Percentiles rank a stretch among this genome's conserved stretches.
These are phyloP conservation scores for Aphidius gifuensis DNA, from an alignment of 1,140 invertebrate genomes.

Conservation along the genomic window DNA sequence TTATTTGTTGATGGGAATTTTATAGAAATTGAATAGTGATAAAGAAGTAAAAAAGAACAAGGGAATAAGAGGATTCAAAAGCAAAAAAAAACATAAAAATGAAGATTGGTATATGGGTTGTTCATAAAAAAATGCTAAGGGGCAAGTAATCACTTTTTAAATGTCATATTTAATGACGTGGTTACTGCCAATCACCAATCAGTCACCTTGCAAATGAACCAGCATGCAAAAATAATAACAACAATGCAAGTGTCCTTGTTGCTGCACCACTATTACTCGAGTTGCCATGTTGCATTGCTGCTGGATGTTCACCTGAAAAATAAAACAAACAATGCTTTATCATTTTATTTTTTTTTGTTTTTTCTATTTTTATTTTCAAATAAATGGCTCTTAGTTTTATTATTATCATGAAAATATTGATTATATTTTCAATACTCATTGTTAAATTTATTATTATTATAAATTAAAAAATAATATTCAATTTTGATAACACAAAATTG, in stretches of 20 bases:
- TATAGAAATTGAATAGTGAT: no score
- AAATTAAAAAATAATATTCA: no score
- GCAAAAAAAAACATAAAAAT: no score
- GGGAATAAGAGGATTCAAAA: no score
- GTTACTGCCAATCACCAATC: conserved; percentile 32
- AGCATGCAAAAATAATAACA: conserved; percentile 44
- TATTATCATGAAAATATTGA: no score
- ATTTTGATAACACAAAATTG: no score
- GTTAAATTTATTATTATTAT: no score
- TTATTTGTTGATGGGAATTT: no score
- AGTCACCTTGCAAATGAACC: conserved; percentile 50
- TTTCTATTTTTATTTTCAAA: not conserved
- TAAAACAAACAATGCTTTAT: conserved; percentile 7
- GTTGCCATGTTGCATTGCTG: conserved; percentile 64
- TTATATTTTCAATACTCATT: no score
- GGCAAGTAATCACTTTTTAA: conserved; percentile 22
- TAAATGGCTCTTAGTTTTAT: no score
- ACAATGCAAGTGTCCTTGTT: conserved; percentile 44
- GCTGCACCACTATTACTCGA: conserved; percentile 54
- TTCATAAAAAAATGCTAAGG: not conserved
- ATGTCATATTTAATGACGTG: conserved; percentile 14
- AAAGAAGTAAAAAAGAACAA: no score
- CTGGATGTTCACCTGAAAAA: conserved; percentile 61
- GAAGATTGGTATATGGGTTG: no score
- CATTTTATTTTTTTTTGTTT: not conserved